Percentiles rank a stretch among this genome's conserved stretches.
These are phyloP conservation scores for Xestia rhomboidea DNA, from an alignment of 2,888 invertebrate species.

Conservation along the genomic window DNA sequence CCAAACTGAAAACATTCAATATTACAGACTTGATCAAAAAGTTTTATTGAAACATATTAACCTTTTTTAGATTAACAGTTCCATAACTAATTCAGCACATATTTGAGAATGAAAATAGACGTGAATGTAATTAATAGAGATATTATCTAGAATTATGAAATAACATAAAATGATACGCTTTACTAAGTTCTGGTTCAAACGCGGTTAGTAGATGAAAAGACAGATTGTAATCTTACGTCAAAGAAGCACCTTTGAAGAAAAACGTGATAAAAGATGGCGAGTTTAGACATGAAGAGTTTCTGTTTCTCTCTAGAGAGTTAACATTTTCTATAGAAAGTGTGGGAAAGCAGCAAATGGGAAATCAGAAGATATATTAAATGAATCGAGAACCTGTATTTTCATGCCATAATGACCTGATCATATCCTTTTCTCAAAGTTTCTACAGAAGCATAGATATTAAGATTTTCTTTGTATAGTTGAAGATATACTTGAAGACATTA, in stretches of 20 bases:
- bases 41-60: conserved; percentile 18
- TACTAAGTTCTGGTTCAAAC: conserved; percentile 24
- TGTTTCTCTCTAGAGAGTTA: neutral
- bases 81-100: neutral
- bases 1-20: conserved; percentile 7
- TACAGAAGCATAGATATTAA: neutral
- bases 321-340: conserved; percentile 29
- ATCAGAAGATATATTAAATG: neutral
- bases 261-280: conserved; percentile 17
- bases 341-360: conserved; percentile 12
- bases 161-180: conserved; percentile 14
- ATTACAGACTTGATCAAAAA: neutral
- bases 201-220: conserved; percentile 30
- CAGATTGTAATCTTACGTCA: conserved; percentile 49
- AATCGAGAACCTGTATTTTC: neutral
- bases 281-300: neutral
- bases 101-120: conserved; percentile 8
- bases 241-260: conserved; percentile 38
- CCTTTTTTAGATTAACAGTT: conserved; percentile 1
- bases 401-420: neutral
- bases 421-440: neutral
- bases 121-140: conserved; percentile 13
- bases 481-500: too few species aligned
- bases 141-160: conserved; percentile 8
- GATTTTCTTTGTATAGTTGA: too few species aligned